phyloP scores from a whole-genome alignment of 2,888 invertebrate genomes.

The Drosophila algonquin region DNA sequence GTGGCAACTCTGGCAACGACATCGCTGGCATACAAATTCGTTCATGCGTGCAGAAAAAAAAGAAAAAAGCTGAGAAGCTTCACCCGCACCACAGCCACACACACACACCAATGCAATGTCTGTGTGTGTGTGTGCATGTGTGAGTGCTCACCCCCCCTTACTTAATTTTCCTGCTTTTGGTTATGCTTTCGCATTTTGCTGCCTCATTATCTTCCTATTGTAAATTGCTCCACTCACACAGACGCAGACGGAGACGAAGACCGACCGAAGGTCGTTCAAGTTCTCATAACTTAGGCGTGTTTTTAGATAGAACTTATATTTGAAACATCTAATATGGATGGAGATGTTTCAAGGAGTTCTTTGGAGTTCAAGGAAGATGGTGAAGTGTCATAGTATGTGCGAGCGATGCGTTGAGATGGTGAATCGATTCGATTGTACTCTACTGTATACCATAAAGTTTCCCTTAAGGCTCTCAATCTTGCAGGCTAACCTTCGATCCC shows the following conservation, averaged over 20 bases:
- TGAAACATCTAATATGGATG: background rate
- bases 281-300: background rate
- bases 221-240: slow-evolving; percentile 7
- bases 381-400: no score
- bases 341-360: background rate
- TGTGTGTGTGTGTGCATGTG: slow-evolving; percentile 23
- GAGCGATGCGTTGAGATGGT: no score
- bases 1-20: slow-evolving; percentile 76
- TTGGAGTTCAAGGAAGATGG: background rate
- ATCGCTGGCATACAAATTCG: slow-evolving; percentile 80
- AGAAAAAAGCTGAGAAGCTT: slow-evolving; percentile 66
- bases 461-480: no score
- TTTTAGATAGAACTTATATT: background rate
- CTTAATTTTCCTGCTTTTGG: slow-evolving; percentile 65
- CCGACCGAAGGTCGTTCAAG: background rate
- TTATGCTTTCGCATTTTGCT: slow-evolving; percentile 72
- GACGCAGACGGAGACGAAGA: background rate
- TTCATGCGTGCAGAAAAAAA: slow-evolving; percentile 75
- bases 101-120: slow-evolving; percentile 25
- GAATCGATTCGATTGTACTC: no score
- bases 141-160: slow-evolving; percentile 27
- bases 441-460: no score
- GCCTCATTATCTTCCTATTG: slow-evolving; percentile 65
- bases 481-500: no score
- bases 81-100: background rate